These are phyloP conservation scores for Sylvietta virens DNA, from an alignment of 2,113 vertebrate genomes.

Conservation along the genomic window DNA sequence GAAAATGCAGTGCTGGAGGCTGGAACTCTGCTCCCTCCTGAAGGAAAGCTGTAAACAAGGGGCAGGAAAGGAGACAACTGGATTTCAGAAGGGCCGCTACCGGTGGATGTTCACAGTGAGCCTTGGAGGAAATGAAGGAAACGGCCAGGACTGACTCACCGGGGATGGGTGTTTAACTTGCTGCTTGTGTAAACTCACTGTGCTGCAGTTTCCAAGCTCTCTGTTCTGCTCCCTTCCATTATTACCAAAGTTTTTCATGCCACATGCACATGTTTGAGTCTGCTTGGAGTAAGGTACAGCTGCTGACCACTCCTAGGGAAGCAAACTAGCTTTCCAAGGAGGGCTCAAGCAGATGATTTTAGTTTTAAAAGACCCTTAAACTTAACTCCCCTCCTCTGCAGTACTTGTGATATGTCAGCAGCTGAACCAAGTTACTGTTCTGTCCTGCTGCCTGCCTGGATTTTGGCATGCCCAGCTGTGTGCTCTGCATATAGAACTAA, in stretches of 20 bases:
- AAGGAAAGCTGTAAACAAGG: background rate
- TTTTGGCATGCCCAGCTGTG: background rate
- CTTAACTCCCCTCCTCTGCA: background rate
- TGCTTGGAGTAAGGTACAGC: background rate
- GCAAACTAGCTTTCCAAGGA: background rate
- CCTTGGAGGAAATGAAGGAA: constrained; percentile 25
- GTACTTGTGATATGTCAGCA: background rate
- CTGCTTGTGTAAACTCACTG: background rate
- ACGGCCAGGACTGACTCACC: background rate
- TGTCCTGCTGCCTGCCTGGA: background rate
- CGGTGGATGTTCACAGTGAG: background rate
- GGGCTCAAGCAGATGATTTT: background rate
- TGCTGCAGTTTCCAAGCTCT: background rate
- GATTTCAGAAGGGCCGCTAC: background rate
- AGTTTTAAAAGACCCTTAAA: background rate
- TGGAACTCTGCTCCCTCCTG: background rate
- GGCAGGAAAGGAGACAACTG: background rate
- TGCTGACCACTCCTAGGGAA: background rate
- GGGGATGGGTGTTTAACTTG: background rate
- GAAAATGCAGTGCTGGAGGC: background rate
- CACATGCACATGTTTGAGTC: background rate
- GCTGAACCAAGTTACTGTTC: background rate
- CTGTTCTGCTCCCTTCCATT: background rate
- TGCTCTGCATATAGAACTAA: background rate
- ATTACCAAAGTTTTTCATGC: background rate